phyloP scores from a whole-genome alignment of 2,888 invertebrate genomes.

The Patella caerulea region DNA sequence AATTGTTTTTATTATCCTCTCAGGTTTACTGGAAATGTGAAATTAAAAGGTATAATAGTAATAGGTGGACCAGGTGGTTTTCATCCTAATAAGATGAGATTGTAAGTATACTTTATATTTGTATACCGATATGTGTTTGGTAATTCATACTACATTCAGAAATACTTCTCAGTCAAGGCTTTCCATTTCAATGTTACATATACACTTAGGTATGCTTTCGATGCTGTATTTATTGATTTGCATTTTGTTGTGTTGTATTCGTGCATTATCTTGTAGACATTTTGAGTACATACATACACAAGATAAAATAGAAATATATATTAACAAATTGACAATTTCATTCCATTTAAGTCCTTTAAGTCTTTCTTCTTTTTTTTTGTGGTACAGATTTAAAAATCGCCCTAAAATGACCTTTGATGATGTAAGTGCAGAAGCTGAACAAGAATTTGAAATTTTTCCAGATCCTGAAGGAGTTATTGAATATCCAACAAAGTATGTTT shows the following conservation, averaged over 20 bases:
- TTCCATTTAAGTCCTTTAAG: not conserved
- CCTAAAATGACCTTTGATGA: slow-evolving; percentile 97
- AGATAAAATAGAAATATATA: no score
- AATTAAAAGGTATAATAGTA: slow-evolving; percentile 93
- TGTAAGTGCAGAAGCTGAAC: slow-evolving; percentile 79
- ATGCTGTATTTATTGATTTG: no score
- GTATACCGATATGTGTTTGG: no score
- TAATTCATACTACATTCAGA: no score
- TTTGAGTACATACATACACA: no score
- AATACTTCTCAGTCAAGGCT: no score
- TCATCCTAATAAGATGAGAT: slow-evolving; percentile 88
- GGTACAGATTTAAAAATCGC: slow-evolving; percentile 88
- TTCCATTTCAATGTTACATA: no score
- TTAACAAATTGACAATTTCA: no score
- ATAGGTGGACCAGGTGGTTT: slow-evolving; percentile 89
- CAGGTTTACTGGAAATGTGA: slow-evolving; percentile 93
- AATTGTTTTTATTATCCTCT: slow-evolving; percentile 19
- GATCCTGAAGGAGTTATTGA: slow-evolving; percentile 87
- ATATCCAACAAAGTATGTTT: slow-evolving; percentile 88
- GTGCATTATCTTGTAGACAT: no score
- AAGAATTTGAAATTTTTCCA: slow-evolving; percentile 88
- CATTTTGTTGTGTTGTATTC: no score
- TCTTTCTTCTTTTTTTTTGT: slow-evolving; percentile 39
- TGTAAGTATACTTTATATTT: slow-evolving; percentile 78
- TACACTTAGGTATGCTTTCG: no score